Evolutionary conservation across 2,888 invertebrate genomes (phyloP).

Genomic region (Cantharis nigra): DNA sequence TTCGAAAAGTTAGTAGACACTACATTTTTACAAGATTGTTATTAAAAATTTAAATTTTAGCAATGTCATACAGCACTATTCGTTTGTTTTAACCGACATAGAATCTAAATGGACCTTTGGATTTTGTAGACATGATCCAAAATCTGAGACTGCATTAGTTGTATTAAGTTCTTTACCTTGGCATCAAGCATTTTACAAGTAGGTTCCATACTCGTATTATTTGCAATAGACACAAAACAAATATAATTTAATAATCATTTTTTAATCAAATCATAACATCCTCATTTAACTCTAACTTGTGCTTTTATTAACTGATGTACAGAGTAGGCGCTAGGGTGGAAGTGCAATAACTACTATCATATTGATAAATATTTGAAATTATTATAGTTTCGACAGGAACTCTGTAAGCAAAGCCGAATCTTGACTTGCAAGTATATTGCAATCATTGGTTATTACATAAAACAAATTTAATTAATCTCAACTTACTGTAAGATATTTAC

Average conservation of each 20-base stretch:
- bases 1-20: slow-evolving; percentile 69
- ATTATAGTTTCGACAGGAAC: background rate
- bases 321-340: background rate
- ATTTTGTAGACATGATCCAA: slow-evolving; percentile 94
- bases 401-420: background rate
- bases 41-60: slow-evolving; percentile 60
- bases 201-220: slow-evolving; percentile 50
- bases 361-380: background rate
- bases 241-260: background rate
- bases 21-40: background rate
- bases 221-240: background rate
- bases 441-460: background rate
- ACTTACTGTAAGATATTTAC: background rate
- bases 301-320: background rate
- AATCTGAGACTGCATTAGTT: slow-evolving; percentile 82
- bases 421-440: background rate
- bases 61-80: slow-evolving; percentile 88
- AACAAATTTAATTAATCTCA: background rate
- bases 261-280: background rate
- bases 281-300: background rate
- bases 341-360: background rate
- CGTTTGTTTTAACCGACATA: slow-evolving; percentile 93
- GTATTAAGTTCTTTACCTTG: slow-evolving; percentile 90
- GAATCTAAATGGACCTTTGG: slow-evolving; percentile 98
- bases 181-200: slow-evolving; percentile 96